These are phyloP conservation scores for Torymus tubicola DNA, from an alignment of 2,888 invertebrate genomes.

Conservation along the genomic window DNA sequence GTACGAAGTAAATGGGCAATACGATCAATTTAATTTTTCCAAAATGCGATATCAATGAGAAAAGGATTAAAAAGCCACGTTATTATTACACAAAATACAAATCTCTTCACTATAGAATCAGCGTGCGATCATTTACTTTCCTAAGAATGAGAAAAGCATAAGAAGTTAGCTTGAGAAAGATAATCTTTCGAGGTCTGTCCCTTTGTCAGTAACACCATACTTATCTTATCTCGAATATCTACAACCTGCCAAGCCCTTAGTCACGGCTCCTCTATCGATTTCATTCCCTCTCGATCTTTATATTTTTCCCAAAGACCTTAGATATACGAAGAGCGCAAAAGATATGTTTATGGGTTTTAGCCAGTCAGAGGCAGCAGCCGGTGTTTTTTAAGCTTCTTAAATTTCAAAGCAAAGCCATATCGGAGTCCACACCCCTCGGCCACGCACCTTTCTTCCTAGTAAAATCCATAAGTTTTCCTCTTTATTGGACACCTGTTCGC, in stretches of 20 bases:
- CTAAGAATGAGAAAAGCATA: slow-evolving; percentile 3
- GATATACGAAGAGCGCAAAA: slow-evolving; percentile 17
- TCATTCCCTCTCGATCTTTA: slow-evolving; percentile 48
- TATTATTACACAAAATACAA: too few relatives aligned
- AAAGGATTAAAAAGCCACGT: too few relatives aligned
- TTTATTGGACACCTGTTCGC: slow-evolving; percentile 57
- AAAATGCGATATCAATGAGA: too few relatives aligned
- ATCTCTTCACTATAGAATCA: too few relatives aligned
- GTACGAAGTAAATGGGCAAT: too few relatives aligned
- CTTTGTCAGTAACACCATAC: slow-evolving; percentile 66
- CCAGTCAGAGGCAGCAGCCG: not conserved
- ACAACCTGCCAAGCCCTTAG: slow-evolving; percentile 63
- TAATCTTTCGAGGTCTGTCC: slow-evolving; percentile 6
- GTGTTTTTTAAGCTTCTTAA: slow-evolving; percentile 56
- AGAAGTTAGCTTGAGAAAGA: slow-evolving; percentile 11
- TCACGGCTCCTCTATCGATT: slow-evolving; percentile 44
- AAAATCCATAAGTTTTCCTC: slow-evolving; percentile 53
- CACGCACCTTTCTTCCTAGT: slow-evolving; percentile 40
- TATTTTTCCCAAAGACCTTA: slow-evolving; percentile 46
- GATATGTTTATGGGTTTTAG: slow-evolving; percentile 55
- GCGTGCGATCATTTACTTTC: too few relatives aligned
- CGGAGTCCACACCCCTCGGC: slow-evolving; percentile 14
- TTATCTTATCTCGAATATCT: slow-evolving; percentile 68
- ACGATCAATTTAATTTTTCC: too few relatives aligned
- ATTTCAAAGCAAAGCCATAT: slow-evolving; percentile 49